Evolutionary conservation across 2,797 vertebrate species (phyloP).

Genomic region (Myioborus melanocephalus): DNA sequence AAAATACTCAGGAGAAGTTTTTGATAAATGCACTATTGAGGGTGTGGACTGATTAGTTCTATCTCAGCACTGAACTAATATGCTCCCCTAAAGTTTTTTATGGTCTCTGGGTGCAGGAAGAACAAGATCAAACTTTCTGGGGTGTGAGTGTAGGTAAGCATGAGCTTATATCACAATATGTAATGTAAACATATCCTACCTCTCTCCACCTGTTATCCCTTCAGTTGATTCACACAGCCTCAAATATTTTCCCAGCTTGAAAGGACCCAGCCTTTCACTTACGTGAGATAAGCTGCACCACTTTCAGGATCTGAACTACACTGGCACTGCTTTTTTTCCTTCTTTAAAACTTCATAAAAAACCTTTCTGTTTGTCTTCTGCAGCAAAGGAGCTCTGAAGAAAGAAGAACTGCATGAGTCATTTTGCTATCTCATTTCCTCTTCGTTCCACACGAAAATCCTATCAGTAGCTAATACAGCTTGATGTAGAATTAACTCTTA

Average conservation of each 20-base stretch:
- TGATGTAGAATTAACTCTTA: slow-evolving; percentile 59
- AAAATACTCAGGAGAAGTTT: neutral
- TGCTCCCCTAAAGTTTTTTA: neutral
- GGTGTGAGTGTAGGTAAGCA: neutral
- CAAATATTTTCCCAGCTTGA: slow-evolving; percentile 3
- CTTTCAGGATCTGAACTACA: neutral
- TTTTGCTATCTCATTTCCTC: slow-evolving; percentile 51
- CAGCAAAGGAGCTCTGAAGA: neutral
- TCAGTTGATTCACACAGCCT: neutral
- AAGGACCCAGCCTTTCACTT: slow-evolving; percentile 1
- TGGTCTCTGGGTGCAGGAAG: neutral
- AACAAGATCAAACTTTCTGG: neutral
- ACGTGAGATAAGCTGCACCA: neutral
- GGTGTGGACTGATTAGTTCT: neutral
- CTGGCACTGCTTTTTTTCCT: neutral
- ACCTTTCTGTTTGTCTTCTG: slow-evolving; percentile 12
- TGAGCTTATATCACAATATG: neutral
- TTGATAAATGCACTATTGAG: neutral
- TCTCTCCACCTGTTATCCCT: neutral
- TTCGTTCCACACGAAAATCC: slow-evolving; percentile 33
- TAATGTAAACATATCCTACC: neutral
- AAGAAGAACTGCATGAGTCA: slow-evolving; percentile 27
- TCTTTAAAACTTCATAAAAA: slow-evolving; percentile 30
- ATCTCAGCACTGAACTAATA: neutral
- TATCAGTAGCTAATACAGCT: slow-evolving; percentile 48